These are phyloP conservation scores for Illadopsis cleaveri DNA, from an alignment of 2,113 vertebrate species.

Conservation along the genomic window DNA sequence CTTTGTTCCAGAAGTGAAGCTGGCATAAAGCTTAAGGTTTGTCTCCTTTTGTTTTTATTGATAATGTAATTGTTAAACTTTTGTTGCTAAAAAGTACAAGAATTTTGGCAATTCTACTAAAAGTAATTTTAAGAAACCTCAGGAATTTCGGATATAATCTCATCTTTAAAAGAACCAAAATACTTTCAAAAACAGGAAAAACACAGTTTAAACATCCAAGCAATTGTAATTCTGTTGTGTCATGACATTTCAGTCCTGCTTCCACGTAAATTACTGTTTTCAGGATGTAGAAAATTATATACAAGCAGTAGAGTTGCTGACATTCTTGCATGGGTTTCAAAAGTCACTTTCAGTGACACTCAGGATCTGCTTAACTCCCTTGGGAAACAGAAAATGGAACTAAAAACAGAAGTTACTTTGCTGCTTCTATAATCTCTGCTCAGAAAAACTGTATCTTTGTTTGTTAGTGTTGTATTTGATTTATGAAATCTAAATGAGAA, in stretches of 20 bases:
- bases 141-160: neutral
- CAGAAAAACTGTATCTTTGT: neutral
- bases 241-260: neutral
- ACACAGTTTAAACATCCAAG: neutral
- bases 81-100: neutral
- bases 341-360: neutral
- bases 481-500: neutral
- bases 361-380: neutral
- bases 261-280: conserved; percentile 34
- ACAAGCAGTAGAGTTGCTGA: neutral
- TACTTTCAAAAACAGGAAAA: conserved; percentile 21
- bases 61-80: neutral
- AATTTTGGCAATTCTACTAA: neutral
- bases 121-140: neutral
- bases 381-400: neutral
- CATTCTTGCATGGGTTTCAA: neutral
- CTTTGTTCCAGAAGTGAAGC: neutral
- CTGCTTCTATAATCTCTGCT: neutral
- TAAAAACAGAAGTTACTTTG: neutral
- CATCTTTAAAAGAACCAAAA: neutral
- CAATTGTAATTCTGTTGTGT: neutral
- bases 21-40: neutral
- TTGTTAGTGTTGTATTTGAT: neutral
- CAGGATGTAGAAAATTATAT: conserved; percentile 27
- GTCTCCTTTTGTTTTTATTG: neutral